A percentile compares a stretch with the other conserved stretches of the same genome.
These are phyloP conservation scores for Canis aureus DNA, from an alignment of 2,113 vertebrate species.

Conservation along the genomic window DNA sequence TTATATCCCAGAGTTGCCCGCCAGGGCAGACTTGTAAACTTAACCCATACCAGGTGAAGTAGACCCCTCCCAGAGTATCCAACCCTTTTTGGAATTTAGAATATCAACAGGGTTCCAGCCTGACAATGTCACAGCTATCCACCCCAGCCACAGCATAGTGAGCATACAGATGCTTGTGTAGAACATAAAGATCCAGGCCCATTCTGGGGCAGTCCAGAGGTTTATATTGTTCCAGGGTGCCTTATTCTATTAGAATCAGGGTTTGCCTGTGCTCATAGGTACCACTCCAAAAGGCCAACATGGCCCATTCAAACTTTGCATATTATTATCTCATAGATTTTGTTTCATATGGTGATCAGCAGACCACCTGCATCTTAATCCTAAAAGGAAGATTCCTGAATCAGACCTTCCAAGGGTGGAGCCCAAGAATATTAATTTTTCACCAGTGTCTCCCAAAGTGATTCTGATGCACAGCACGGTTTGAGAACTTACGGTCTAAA, in stretches of 20 bases:
- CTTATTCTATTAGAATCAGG: neutral
- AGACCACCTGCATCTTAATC: constrained; percentile 24
- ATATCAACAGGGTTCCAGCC: neutral
- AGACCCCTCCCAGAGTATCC: neutral
- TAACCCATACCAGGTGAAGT: neutral
- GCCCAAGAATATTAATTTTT: constrained; percentile 5
- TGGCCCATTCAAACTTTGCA: neutral
- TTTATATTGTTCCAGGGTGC: neutral
- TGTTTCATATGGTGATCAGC: neutral
- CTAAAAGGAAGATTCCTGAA: constrained; percentile 49
- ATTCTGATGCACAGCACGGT: neutral
- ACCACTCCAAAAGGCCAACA: neutral
- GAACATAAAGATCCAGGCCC: constrained; percentile 5
- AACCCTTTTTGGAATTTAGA: neutral
- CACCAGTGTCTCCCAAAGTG: neutral
- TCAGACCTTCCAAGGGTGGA: neutral
- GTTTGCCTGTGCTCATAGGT: neutral
- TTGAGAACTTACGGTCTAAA: neutral
- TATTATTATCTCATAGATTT: neutral
- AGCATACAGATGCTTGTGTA: neutral
- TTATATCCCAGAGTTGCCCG: neutral
- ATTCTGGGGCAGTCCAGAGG: neutral
- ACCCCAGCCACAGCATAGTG: neutral
- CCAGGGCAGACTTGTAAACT: neutral
- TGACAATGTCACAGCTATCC: neutral